These are phyloP conservation scores for Eurosta solidaginis DNA, from an alignment of 1,140 invertebrate species.

Conservation along the genomic window DNA sequence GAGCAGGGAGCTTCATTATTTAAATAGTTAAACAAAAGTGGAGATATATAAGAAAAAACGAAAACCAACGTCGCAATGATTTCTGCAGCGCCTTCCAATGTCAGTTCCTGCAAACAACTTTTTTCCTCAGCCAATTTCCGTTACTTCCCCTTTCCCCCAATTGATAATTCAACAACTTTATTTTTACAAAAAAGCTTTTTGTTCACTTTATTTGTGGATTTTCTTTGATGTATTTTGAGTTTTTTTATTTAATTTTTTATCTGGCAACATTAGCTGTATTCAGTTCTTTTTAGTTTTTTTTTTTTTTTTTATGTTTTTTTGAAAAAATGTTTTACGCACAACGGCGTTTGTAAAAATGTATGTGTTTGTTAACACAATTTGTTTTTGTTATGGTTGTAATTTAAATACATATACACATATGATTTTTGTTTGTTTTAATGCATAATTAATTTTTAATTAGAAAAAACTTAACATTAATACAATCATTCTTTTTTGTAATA, in stretches of 20 bases:
- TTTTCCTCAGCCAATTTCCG: not conserved
- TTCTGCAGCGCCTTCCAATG: too few species aligned
- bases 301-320: not conserved
- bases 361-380: conserved; percentile 11
- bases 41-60: too few species aligned
- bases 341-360: conserved; percentile 6
- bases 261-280: conserved; percentile 21
- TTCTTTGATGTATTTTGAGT: conserved; percentile 23
- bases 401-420: not conserved
- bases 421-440: not conserved
- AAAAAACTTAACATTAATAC: conserved; percentile 32
- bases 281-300: conserved; percentile 9
- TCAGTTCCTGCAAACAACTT: too few species aligned
- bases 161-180: conserved; percentile 8
- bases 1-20: too few species aligned
- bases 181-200: conserved; percentile 24
- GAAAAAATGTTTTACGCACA: not conserved
- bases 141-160: not conserved
- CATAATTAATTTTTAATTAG: conserved; percentile 21
- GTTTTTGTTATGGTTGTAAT: not conserved
- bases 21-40: too few species aligned
- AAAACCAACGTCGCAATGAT: too few species aligned
- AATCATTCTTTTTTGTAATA: conserved; percentile 12
- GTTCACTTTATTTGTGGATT: conserved; percentile 23
- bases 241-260: not conserved